Base-by-base conservation (phyloP, 37 sponge, comb jelly and placozoan genomes). In the Axinella damicornis region DNA sequence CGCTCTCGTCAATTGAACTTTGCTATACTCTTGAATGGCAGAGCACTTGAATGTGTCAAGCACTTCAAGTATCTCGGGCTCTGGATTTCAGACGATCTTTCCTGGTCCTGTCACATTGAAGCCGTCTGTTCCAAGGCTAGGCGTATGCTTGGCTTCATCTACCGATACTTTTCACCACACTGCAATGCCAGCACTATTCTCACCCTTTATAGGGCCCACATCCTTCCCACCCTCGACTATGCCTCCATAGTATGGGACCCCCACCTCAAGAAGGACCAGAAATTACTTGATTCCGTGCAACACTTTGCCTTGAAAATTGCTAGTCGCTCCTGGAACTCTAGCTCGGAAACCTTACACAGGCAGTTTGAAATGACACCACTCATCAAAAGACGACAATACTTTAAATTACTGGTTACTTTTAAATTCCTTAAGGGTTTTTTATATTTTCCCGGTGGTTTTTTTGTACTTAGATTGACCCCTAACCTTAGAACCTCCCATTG, bases 1-100 rank as follows among this genome's bases (percentile, higher is more conserved):
- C 46, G 46, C 46, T 46, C 9, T 12, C 46, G 9, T 46, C 46
- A 9, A 9, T 25, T 28, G 27, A 61, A 61, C 14, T 61, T 25
- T 61, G 25, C 14, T 6, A 27, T 61, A 15, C 11, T 28, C 5
- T 25, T 61, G 25, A 25, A 25, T 61, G 62, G 27, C 27, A 61
- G 5, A 5, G 5, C 2, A 14, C n/a, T 61, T 4, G 25, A 61
- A 25, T 61, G 25, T 61, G 62, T 61, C 27, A 27, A 22, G 5
- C 62, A 61, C 62, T 61, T 61, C 35, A 68, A 68, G 69, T 68
- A 68, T 13, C 27, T 68, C 30, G 35, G 69, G 2, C 30, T 32
- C 22, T 34, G 31, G 34, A 34, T 68, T 14, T 68, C 69, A 14
- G 69, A 27, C 20, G 69, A 68, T 32, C 12, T 68, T 2, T 34